Evolutionary conservation across 2,113 vertebrate species (phyloP).

Genomic region (Lamprologus ornatipinnis): DNA sequence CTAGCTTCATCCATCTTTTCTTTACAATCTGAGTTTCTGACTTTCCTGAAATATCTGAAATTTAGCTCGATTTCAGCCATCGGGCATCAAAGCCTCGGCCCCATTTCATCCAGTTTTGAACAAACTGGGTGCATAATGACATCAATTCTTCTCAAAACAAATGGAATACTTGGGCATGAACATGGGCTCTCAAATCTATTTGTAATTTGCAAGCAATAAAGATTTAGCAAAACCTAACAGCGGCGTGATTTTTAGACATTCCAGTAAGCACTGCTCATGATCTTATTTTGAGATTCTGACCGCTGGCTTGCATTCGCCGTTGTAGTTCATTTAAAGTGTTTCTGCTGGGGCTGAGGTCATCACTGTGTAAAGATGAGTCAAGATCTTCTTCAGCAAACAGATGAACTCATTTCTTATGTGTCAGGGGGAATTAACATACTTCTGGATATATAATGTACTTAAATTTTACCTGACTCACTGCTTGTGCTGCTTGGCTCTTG

Average conservation of each 20-base stretch:
- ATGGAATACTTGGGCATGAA: not conserved
- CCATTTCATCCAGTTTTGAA: not conserved
- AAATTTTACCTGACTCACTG: not conserved
- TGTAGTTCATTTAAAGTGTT: not conserved
- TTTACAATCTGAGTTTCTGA: not conserved
- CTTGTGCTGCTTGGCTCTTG: not conserved
- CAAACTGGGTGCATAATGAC: not conserved
- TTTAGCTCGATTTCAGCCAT: not conserved
- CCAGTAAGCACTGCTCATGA: not conserved
- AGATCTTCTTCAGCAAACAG: not conserved
- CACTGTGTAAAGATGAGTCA: not conserved
- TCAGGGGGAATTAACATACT: not conserved
- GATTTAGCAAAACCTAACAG: not conserved
- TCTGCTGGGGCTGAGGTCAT: not conserved
- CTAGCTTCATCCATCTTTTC: not conserved
- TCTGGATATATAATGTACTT: not conserved
- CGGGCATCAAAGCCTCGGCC: not conserved
- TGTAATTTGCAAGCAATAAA: not conserved
- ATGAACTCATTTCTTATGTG: not conserved
- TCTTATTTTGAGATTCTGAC: not conserved
- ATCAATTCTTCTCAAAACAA: not conserved
- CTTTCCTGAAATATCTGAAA: not conserved
- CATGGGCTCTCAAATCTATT: not conserved
- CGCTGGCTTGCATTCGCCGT: not conserved
- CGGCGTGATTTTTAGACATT: not conserved